Percentiles rank a stretch among this genome's conserved stretches.
Conservation (phyloP, 1,140 invertebrate genomes). For the Musca vetustissima region DNA sequence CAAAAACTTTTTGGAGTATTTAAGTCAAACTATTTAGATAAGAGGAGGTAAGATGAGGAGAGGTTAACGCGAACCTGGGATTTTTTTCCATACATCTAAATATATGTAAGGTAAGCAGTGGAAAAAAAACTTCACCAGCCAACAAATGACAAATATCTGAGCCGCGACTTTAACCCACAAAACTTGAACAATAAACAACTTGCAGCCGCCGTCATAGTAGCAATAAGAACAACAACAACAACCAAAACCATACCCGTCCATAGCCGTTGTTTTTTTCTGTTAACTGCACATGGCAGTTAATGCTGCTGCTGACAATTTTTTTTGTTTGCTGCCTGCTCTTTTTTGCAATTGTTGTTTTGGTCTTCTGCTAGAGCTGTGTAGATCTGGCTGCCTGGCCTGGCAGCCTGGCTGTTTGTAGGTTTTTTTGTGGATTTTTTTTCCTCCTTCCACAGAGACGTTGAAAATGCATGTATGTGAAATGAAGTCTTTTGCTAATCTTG, state of each 20-base stretch:
- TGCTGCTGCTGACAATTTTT: conserved; percentile 1
- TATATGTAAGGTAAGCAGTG: too few relatives aligned
- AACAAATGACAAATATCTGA: conserved; percentile 24
- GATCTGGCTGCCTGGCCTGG: too few relatives aligned
- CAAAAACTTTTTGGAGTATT: background rate
- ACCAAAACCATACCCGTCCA: background rate
- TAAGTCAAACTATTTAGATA: background rate
- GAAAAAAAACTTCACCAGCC: too few relatives aligned
- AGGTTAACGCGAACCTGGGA: too few relatives aligned
- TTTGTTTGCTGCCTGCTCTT: too few relatives aligned
- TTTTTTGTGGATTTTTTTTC: background rate
- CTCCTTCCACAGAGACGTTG: background rate
- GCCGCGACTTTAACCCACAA: conserved; percentile 23
- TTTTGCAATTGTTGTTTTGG: background rate
- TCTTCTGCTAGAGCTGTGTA: background rate
- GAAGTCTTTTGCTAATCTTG: conserved; percentile 24
- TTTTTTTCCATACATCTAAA: background rate
- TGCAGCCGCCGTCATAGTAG: too few relatives aligned
- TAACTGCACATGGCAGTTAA: conserved; percentile 14
- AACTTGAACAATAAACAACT: conserved; percentile 21
- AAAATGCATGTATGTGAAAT: conserved; percentile 22
- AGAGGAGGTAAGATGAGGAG: background rate
- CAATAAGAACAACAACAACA: background rate
- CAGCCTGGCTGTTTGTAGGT: background rate
- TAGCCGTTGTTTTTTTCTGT: background rate